Evolutionary conservation across 2,888 invertebrate genomes (phyloP).

Genomic region (Barypeithes pellucidus): DNA sequence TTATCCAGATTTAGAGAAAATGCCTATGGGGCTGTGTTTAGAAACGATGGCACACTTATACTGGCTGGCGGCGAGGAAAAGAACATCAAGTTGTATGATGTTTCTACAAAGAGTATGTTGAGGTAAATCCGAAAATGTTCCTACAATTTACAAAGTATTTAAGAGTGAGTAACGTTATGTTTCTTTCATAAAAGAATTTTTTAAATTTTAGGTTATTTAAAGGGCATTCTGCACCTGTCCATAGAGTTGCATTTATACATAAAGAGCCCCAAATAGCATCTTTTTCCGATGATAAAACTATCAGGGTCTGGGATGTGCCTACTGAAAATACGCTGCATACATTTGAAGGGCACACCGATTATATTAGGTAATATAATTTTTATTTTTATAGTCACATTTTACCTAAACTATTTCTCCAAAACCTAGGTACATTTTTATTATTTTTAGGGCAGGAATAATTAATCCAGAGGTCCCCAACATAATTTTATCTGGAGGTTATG

Average conservation of each 20-base stretch:
- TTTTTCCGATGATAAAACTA: slow-evolving; percentile 93
- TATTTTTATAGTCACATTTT: too few species aligned
- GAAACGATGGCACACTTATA: slow-evolving; percentile 86
- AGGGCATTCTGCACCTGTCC: slow-evolving; percentile 87
- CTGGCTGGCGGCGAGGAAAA: slow-evolving; percentile 94
- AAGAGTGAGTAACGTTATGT: too few species aligned
- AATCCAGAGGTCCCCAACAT: slow-evolving; percentile 85
- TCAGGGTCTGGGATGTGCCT: slow-evolving; percentile 93
- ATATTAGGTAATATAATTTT: slow-evolving; percentile 67
- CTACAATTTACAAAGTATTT: too few species aligned
- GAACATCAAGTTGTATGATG: slow-evolving; percentile 90
- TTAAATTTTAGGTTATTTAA: slow-evolving; percentile 79
- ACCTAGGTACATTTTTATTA: not conserved
- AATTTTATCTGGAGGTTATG: slow-evolving; percentile 91
- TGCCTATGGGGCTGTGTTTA: slow-evolving; percentile 89
- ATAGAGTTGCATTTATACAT: slow-evolving; percentile 86
- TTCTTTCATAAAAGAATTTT: not conserved
- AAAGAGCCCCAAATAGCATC: slow-evolving; percentile 87
- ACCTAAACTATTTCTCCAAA: too few species aligned
- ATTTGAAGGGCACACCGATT: slow-evolving; percentile 83
- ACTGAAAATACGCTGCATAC: slow-evolving; percentile 82
- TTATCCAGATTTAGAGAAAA: slow-evolving; percentile 87
- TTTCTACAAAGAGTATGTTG: slow-evolving; percentile 85
- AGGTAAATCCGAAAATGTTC: slow-evolving; percentile 61
- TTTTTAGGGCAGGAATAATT: slow-evolving; percentile 84